Conservation (phyloP, 2,113 vertebrate genomes). For the Alethe castanea region DNA sequence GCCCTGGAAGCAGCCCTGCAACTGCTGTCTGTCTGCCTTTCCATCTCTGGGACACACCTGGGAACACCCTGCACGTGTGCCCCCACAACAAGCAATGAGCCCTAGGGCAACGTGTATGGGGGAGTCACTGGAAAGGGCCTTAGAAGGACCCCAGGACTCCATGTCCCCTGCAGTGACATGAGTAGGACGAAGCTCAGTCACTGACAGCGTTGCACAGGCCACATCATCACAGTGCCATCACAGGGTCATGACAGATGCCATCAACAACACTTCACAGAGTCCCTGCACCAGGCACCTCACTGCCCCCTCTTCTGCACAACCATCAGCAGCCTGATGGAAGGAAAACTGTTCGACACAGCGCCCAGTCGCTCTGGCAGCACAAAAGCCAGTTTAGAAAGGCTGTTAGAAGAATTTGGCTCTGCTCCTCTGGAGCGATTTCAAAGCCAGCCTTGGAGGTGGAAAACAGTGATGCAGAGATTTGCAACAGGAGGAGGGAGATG, state of each 20-base stretch:
- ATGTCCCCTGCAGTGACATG: fast-evolving
- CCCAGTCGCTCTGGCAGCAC: not conserved
- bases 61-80: fast-evolving
- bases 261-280: fast-evolving
- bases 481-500: not conserved
- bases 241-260: not conserved
- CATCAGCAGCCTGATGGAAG: not conserved
- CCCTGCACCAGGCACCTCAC: not conserved
- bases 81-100: too few relatives aligned
- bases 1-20: not conserved
- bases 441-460: not conserved
- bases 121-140: not conserved
- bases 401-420: not conserved
- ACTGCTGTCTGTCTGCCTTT: not conserved
- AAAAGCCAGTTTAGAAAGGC: not conserved
- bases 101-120: fast-evolving
- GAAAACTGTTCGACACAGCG: not conserved
- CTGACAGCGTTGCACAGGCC: fast-evolving
- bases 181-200: not conserved
- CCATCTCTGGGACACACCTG: fast-evolving
- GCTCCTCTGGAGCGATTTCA: not conserved
- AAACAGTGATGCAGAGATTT: not conserved
- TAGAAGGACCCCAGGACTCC: fast-evolving
- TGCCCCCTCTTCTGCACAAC: not conserved
- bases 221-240: not conserved